phyloP scores from a whole-genome alignment of 2,797 vertebrate genomes.

The Poecilia velifera region DNA sequence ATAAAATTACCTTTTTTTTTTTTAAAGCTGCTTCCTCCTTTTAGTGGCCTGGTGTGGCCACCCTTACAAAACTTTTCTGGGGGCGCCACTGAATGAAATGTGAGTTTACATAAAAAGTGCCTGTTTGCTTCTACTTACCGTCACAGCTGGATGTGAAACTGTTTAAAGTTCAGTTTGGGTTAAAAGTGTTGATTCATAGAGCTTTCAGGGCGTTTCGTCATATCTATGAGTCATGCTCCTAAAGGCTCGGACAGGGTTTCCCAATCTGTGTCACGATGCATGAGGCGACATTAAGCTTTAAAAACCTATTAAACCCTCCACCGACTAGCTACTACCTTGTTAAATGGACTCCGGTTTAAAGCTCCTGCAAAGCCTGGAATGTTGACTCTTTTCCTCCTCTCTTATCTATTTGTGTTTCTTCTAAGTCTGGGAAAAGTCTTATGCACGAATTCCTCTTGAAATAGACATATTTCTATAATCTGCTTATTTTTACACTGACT shows the following conservation, averaged over 20 bases:
- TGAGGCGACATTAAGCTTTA: slow-evolving; percentile 34
- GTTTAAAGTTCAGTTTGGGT: neutral
- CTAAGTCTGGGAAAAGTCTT: slow-evolving; percentile 59
- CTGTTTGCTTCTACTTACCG: neutral
- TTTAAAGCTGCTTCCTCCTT: too few relatives aligned
- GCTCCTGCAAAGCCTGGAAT: slow-evolving; percentile 59
- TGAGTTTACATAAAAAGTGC: neutral
- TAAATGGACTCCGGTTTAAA: slow-evolving; percentile 50
- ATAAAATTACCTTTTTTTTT: too few relatives aligned
- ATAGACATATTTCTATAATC: slow-evolving; percentile 42
- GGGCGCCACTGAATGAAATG: too few relatives aligned
- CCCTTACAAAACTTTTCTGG: too few relatives aligned
- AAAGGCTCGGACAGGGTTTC: neutral
- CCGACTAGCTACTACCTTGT: slow-evolving; percentile 24
- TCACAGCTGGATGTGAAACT: neutral
- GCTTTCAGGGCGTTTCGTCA: neutral
- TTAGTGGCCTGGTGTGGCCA: too few relatives aligned
- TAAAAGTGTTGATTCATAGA: neutral
- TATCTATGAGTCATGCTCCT: neutral
- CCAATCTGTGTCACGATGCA: slow-evolving; percentile 26
- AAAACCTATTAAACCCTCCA: slow-evolving; percentile 21
- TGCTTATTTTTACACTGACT: slow-evolving; percentile 44
- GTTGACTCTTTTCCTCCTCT: slow-evolving; percentile 34
- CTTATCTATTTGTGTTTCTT: slow-evolving; percentile 56
- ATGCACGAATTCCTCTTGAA: slow-evolving; percentile 58